A percentile compares a stretch with the other conserved stretches of the same genome.
Conservation (phyloP, 2,797 vertebrate species). For the Pangasius macronema region DNA sequence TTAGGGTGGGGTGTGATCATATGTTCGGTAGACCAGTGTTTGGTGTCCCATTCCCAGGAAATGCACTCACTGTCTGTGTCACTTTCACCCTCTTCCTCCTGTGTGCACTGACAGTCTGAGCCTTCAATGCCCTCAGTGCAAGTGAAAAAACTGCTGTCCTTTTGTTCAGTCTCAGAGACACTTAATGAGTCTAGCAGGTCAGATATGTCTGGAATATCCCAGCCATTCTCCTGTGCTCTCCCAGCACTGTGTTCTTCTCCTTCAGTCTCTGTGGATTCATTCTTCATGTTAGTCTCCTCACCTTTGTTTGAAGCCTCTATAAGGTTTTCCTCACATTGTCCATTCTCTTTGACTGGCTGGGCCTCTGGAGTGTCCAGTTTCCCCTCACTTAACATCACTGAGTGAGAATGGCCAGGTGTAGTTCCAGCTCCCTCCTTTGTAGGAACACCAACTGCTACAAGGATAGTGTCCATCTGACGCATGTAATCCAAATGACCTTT, state of each 20-base stretch:
- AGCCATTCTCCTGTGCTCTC: constrained; percentile 62
- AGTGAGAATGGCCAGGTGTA: constrained; percentile 50
- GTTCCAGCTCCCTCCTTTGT: constrained; percentile 78
- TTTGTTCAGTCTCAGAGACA: constrained; percentile 43
- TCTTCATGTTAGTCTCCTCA: constrained; percentile 9
- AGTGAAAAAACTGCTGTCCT: constrained; percentile 23
- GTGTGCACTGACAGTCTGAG: constrained; percentile 31
- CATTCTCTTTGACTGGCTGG: constrained; percentile 37
- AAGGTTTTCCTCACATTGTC: constrained; percentile 10
- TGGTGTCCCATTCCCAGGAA: constrained; percentile 74
- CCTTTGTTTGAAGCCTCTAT: constrained; percentile 20
- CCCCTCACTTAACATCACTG: constrained; percentile 42
- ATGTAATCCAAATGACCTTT: constrained; percentile 97
- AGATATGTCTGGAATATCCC: constrained; percentile 81
- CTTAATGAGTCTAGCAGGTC: constrained; percentile 73
- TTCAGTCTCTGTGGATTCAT: constrained; percentile 30
- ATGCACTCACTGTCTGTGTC: constrained; percentile 59
- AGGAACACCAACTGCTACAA: constrained; percentile 86
- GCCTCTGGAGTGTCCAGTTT: constrained; percentile 44
- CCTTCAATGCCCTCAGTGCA: constrained; percentile 19
- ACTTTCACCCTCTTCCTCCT: constrained; percentile 29
- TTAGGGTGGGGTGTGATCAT: constrained; percentile 49
- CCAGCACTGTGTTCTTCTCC: constrained; percentile 28
- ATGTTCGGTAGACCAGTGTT: constrained; percentile 66
- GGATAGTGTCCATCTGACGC: constrained; percentile 93